Evolutionary conservation across 2,797 vertebrate species (phyloP).

Genomic region (Zalophus californianus): DNA sequence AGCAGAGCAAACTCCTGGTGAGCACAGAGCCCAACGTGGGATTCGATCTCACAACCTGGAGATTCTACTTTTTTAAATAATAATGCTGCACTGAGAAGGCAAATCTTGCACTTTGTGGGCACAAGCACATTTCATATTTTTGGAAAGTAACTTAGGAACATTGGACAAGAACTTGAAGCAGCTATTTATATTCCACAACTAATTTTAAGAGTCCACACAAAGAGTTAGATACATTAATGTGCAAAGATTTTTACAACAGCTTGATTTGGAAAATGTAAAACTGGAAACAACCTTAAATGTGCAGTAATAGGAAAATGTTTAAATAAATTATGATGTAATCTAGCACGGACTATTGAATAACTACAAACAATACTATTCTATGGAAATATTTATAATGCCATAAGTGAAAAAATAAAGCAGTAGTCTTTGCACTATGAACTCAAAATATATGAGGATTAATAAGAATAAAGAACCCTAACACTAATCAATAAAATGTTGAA

Average conservation of each 20-base stretch:
- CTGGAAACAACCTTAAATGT: not conserved
- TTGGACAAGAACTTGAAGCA: not conserved
- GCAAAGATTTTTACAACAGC: not conserved
- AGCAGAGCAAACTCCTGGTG: not conserved
- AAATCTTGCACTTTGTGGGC: not conserved
- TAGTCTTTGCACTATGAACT: not conserved
- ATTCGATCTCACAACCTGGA: not conserved
- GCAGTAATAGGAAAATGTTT: not conserved
- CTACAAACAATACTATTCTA: not conserved
- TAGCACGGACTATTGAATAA: not conserved
- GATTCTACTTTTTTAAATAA: not conserved
- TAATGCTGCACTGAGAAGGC: not conserved
- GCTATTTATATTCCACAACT: not conserved
- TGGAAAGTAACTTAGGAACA: not conserved
- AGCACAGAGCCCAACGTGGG: not conserved
- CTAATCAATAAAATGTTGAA: not conserved
- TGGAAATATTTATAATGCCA: not conserved
- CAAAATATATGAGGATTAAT: not conserved
- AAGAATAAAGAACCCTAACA: not conserved
- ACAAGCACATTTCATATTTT: not conserved
- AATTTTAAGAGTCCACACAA: not conserved
- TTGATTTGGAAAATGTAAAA: not conserved
- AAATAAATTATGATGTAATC: not conserved
- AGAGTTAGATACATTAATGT: not conserved
- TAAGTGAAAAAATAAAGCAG: not conserved